Conservation (phyloP, 2,888 invertebrate genomes). For the Laspeyria flexula region DNA sequence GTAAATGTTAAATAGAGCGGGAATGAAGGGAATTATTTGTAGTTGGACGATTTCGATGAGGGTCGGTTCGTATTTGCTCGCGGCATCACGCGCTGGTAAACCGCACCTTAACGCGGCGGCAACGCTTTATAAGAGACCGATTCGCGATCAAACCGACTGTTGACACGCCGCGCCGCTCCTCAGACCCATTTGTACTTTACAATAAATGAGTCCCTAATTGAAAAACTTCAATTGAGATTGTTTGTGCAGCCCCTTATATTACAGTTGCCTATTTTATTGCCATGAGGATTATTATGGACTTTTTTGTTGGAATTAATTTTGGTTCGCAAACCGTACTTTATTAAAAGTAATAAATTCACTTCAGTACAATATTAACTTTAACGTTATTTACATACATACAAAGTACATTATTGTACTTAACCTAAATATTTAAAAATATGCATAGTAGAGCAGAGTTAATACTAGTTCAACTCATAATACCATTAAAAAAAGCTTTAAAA, state of each 20-base stretch:
- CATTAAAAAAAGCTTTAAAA: too few species aligned
- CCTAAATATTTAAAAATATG: too few species aligned
- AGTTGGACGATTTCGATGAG: slow-evolving; percentile 56
- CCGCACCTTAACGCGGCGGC: slow-evolving; percentile 49
- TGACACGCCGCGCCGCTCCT: slow-evolving; percentile 49
- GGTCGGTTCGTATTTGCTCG: slow-evolving; percentile 62
- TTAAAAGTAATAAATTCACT: background rate
- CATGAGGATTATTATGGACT: background rate
- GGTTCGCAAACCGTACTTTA: background rate
- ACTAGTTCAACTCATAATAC: too few species aligned
- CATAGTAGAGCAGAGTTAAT: too few species aligned
- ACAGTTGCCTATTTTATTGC: slow-evolving; percentile 24
- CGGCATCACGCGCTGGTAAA: slow-evolving; percentile 65
- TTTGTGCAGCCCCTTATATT: slow-evolving; percentile 27
- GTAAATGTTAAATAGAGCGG: slow-evolving; percentile 60
- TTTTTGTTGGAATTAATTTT: slow-evolving; percentile 2
- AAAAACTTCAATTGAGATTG: slow-evolving; percentile 41
- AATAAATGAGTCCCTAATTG: slow-evolving; percentile 48
- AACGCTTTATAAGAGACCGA: slow-evolving; percentile 46
- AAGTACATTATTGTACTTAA: too few species aligned
- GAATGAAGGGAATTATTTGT: slow-evolving; percentile 62
- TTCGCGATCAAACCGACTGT: slow-evolving; percentile 51
- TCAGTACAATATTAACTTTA: background rate
- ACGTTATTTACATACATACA: too few species aligned
- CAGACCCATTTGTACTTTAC: slow-evolving; percentile 41